phyloP scores from a whole-genome alignment of 2,888 invertebrate genomes.

The Cataglyphis albicans region DNA sequence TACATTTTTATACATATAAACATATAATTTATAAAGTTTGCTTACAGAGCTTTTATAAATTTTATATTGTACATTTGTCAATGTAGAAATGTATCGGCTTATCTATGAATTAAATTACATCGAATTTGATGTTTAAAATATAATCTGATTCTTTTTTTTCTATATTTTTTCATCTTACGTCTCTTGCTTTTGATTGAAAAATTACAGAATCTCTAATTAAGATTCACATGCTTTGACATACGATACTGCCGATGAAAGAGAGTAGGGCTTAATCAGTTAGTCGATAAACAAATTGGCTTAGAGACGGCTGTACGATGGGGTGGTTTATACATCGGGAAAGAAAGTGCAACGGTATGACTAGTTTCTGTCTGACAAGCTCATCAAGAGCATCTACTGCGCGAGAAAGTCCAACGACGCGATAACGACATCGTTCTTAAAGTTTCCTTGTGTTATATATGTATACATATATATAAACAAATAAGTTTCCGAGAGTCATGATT shows the following conservation, averaged over 20 bases:
- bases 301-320: slow-evolving; percentile 80
- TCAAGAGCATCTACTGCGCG: slow-evolving; percentile 51
- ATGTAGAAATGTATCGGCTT: background rate
- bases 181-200: slow-evolving; percentile 20
- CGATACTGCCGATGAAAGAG: slow-evolving; percentile 76
- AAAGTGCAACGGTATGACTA: slow-evolving; percentile 68
- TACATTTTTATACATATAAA: background rate
- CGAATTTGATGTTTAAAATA: background rate
- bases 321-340: slow-evolving; percentile 77
- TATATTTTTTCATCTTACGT: background rate
- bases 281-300: slow-evolving; percentile 86
- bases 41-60: background rate
- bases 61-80: background rate
- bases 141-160: slow-evolving; percentile 11
- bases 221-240: slow-evolving; percentile 22
- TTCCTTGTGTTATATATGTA: slow-evolving; percentile 50
- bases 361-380: slow-evolving; percentile 72
- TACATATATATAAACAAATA: background rate
- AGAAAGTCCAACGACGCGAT: slow-evolving; percentile 50
- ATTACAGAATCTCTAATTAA: slow-evolving; percentile 24
- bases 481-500: background rate
- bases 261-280: slow-evolving; percentile 86
- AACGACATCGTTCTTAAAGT: slow-evolving; percentile 52
- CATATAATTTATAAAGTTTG: background rate
- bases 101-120: background rate